phyloP scores from a whole-genome alignment of 2,797 vertebrate species.

The Xenopus petersii region DNA sequence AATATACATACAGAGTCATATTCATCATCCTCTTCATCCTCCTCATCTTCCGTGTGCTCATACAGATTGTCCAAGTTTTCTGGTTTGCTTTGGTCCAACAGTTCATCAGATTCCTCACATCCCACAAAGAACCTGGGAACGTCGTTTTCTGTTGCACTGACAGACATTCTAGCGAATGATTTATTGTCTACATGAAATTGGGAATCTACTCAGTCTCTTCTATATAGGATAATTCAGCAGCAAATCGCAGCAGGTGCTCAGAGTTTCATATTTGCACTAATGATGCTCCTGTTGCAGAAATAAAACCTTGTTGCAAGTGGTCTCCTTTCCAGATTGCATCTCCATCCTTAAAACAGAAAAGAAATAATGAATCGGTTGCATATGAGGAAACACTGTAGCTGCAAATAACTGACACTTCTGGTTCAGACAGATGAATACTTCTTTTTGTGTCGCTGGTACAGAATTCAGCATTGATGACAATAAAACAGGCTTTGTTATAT shows the following conservation, averaged over 20 bases:
- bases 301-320: neutral
- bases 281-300: constrained; percentile 42
- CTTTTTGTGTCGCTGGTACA: too few species aligned
- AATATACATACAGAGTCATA: constrained; percentile 79
- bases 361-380: too few species aligned
- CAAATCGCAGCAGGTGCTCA: constrained; percentile 52
- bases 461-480: too few species aligned
- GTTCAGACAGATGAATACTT: too few species aligned
- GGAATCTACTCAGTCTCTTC: constrained; percentile 38
- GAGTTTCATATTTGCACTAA: constrained; percentile 55
- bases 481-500: too few species aligned
- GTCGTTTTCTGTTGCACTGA: constrained; percentile 66
- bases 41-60: constrained; percentile 70
- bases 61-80: constrained; percentile 74
- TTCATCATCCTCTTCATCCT: constrained; percentile 59
- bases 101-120: constrained; percentile 74
- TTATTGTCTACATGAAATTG: constrained; percentile 44
- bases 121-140: constrained; percentile 80
- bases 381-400: too few species aligned
- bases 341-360: neutral
- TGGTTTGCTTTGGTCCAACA: constrained; percentile 65
- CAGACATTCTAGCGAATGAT: constrained; percentile 62
- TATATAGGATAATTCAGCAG: constrained; percentile 50
- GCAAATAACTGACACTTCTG: too few species aligned
- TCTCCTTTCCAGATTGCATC: neutral